phyloP scores from a whole-genome alignment of 2,113 vertebrate species.

The Colistium nudipinnis region DNA sequence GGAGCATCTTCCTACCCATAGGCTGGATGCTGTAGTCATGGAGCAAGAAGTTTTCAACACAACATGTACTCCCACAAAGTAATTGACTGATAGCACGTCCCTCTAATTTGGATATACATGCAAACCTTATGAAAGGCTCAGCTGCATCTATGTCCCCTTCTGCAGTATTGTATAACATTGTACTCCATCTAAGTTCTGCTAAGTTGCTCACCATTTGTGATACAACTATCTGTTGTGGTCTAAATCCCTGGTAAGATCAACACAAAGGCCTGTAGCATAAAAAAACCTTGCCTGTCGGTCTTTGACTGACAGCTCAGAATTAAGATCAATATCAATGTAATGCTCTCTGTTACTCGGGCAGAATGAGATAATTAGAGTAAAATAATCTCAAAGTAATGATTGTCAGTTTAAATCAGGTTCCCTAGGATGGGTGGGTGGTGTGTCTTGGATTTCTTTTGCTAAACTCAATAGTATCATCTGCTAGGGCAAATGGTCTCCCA shows the following conservation, averaged over 20 bases:
- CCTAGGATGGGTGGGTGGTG: background rate
- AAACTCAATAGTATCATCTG: conserved; percentile 1
- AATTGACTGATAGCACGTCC: too few species aligned
- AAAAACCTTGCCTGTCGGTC: conserved; percentile 15
- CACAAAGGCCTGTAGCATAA: conserved; percentile 48
- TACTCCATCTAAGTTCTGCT: background rate
- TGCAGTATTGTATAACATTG: background rate
- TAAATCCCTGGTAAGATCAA: conserved; percentile 47
- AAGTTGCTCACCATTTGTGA: conserved; percentile 11
- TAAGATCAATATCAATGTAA: conserved; percentile 73
- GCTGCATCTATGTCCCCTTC: background rate
- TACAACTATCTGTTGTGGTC: conserved; percentile 40
- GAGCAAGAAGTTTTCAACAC: too few species aligned
- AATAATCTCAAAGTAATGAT: conserved; percentile 42
- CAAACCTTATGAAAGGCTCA: background rate
- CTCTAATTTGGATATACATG: too few species aligned
- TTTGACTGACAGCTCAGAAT: conserved; percentile 68
- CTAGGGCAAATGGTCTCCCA: conserved; percentile 12
- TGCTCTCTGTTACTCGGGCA: conserved; percentile 41
- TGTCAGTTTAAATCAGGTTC: conserved; percentile 23
- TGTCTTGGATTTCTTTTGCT: conserved; percentile 13
- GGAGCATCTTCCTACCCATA: too few species aligned
- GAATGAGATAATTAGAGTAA: conserved; percentile 10
- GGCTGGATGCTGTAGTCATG: too few species aligned
- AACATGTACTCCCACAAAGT: too few species aligned